Base-by-base conservation (phyloP, 2,888 invertebrate species). In the Cerastoderma edule region DNA sequence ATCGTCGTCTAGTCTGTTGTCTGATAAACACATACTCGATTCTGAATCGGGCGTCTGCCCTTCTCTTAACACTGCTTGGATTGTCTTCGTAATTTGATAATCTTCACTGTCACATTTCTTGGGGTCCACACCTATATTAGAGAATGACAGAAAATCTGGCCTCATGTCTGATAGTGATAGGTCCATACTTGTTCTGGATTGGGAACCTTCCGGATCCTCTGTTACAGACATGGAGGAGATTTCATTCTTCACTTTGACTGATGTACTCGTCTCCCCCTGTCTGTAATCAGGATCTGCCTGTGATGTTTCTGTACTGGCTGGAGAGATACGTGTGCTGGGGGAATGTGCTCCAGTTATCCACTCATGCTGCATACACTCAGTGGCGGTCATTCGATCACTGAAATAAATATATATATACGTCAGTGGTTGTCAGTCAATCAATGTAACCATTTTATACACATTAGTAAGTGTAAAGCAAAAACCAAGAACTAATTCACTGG, bases 371-470 rank as follows among this genome's bases (percentile, higher is more conserved):
- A 98, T 95, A 94, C 98, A 96, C 94, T 97, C 96, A 91, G 95
- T 95, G 91, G 97, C 97, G 92, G 96, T 96, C 94, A 98, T 95
- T 94, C 98, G 96, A 93, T 96, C 95, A 93, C 98, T 98, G 94
- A 16, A 95, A 94, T 75, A 5, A 39, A 67, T 8, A 53, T n/a
- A n/a, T n/a, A n/a, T 5, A 50, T 30, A 39, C 33, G 19, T 10
- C 44, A 44, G 19, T 44, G 44, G 10, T 10, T 44, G 44, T 13
- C 44, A 44, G 10, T 44, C 19, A 44, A 44, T 44, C 10, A 13
- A 44, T 19, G n/a, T n/a, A n/a, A n/a, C n/a, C n/a, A n/a, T n/a
- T 44, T 44, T 44, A 10, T 44, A 13, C 19, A 44, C 44, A 13
- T 10, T 44, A 44, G 44, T 10, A 44, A n/a, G n/a, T n/a, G n/a